Conservation (phyloP, 2,797 vertebrate genomes). For the Anguilla anguilla region DNA sequence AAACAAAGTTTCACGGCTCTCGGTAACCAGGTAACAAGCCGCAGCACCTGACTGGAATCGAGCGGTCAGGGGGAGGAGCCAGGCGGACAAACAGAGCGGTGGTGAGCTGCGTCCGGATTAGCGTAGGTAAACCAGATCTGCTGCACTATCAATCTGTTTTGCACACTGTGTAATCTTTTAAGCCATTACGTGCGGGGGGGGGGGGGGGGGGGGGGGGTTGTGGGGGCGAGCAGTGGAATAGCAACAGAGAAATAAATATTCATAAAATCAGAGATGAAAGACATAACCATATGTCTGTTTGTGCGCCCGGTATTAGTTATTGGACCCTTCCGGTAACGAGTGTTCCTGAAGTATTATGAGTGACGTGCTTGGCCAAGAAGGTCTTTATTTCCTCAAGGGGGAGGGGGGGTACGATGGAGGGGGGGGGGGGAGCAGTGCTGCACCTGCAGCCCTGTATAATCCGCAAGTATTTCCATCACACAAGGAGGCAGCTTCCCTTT, state of each 20-base stretch:
- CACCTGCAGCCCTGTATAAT: neutral
- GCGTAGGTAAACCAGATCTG: neutral
- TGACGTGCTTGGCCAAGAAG: neutral
- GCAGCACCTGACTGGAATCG: neutral
- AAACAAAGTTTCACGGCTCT: neutral
- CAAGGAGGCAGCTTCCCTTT: neutral
- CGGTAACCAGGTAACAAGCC: constrained; percentile 1
- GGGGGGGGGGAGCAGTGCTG: neutral
- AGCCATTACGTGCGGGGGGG: neutral
- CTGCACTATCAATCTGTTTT: neutral
- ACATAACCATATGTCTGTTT: neutral
- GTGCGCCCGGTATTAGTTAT: neutral
- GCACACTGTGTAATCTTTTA: neutral
- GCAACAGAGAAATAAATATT: neutral
- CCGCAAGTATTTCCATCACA: neutral
- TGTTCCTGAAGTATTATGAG: neutral
- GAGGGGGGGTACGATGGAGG: neutral
- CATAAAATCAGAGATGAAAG: neutral
- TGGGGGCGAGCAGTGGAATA: neutral
- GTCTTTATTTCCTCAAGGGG: neutral
- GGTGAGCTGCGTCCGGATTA: neutral
- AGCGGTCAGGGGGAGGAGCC: neutral
- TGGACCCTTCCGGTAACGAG: neutral
- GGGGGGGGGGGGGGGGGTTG: neutral
- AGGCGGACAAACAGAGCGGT: neutral